Evolutionary conservation across 2,113 vertebrate genomes (phyloP).

Genomic region (Ondatra zibethicus): DNA sequence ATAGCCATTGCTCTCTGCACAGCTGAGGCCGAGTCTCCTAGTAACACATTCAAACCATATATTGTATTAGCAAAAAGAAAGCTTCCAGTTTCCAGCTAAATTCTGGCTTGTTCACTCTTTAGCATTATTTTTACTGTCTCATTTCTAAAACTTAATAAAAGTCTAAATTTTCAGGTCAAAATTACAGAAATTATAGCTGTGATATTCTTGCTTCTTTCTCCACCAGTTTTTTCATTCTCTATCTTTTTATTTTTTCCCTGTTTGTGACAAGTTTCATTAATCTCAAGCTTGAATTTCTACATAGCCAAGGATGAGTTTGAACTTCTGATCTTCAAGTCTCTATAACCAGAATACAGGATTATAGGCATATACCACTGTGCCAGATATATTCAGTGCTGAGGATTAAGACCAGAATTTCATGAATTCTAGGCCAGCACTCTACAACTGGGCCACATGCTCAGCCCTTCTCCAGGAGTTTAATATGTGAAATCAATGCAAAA

Average conservation of each 20-base stretch:
- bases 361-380: too few species aligned
- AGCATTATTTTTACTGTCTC: background rate
- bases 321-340: background rate
- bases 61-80: constrained; percentile 17
- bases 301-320: too few species aligned
- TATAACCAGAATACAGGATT: background rate
- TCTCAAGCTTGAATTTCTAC: background rate
- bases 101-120: background rate
- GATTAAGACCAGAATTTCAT: background rate
- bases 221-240: background rate
- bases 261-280: background rate
- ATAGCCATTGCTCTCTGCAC: background rate
- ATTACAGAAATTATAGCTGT: background rate
- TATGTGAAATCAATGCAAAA: background rate
- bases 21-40: background rate
- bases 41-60: background rate
- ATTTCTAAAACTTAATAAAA: background rate
- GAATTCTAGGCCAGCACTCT: background rate
- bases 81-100: background rate
- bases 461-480: background rate
- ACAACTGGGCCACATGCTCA: background rate
- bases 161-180: background rate
- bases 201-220: background rate
- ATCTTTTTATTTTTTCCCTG: background rate
- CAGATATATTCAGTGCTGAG: background rate